A percentile compares a stretch with the other conserved stretches of the same genome.
Evolutionary conservation across 2,888 invertebrate species (phyloP).

Genomic region (Tipula lateralis): DNA sequence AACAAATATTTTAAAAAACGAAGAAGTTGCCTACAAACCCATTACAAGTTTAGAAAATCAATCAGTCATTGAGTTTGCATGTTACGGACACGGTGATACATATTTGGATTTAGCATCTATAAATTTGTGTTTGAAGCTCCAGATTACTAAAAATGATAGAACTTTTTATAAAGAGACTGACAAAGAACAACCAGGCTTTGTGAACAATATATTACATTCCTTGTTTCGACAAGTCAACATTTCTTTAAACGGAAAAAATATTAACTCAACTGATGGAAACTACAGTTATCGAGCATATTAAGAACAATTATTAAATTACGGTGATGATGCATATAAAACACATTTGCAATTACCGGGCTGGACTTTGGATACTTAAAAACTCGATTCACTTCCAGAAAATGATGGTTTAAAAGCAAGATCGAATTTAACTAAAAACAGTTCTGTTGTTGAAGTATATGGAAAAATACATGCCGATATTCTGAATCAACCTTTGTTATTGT

Average conservation of each 20-base stretch:
- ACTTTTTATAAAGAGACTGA: not conserved
- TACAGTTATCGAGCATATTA: conserved; percentile 29
- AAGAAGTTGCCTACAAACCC: too few species aligned
- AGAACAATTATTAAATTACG: not conserved
- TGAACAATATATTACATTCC: conserved; percentile 32
- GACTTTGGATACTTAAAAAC: not conserved
- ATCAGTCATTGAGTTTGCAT: too few species aligned
- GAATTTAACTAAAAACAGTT: not conserved
- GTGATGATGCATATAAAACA: not conserved
- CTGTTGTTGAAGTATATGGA: conserved; percentile 26
- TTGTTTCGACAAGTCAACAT: conserved; percentile 31
- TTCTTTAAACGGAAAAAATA: conserved; percentile 32
- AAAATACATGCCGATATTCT: conserved; percentile 31
- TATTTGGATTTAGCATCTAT: conserved; percentile 30
- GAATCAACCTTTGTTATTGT: conserved; percentile 27
- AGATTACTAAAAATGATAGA: not conserved
- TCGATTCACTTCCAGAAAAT: not conserved
- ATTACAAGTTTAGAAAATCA: too few species aligned
- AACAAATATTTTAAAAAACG: conserved; percentile 9
- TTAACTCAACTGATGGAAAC: conserved; percentile 30
- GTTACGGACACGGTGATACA: too few species aligned
- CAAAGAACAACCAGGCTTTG: not conserved
- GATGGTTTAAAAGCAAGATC: conserved; percentile 29
- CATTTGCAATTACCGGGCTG: conserved; percentile 30
- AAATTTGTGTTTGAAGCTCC: conserved; percentile 25